Percentiles rank a stretch among this genome's conserved stretches.
Evolutionary conservation across 2,113 vertebrate species (phyloP).

Genomic region (Aplodontia rufa): DNA sequence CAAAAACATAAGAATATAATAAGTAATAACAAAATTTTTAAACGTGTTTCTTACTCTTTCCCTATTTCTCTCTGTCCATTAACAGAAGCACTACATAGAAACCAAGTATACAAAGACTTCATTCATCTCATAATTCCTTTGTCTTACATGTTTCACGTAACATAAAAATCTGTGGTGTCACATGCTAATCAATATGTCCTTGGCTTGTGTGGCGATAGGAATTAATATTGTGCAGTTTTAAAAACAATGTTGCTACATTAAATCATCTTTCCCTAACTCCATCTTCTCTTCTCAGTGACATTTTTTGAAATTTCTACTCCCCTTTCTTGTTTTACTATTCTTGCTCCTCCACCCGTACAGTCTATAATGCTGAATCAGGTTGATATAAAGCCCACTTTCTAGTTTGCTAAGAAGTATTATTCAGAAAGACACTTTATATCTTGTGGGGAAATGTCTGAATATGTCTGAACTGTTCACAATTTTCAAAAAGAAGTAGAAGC

Average conservation of each 20-base stretch:
- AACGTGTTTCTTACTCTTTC: no score
- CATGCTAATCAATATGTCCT: not conserved
- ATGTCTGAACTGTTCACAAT: not conserved
- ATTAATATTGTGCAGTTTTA: not conserved
- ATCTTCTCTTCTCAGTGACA: not conserved
- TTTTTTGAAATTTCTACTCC: not conserved
- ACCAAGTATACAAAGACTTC: not conserved
- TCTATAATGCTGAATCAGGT: not conserved
- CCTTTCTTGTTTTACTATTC: not conserved
- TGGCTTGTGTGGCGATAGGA: not conserved
- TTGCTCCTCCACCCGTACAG: not conserved
- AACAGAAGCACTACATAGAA: not conserved
- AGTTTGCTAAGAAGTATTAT: not conserved
- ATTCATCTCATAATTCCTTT: not conserved
- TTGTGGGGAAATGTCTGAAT: not conserved
- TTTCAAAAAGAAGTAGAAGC: not conserved
- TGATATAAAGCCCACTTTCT: not conserved
- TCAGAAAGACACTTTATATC: not conserved
- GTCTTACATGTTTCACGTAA: not conserved
- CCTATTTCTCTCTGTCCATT: not conserved
- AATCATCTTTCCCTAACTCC: not conserved
- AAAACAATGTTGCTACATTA: not conserved
- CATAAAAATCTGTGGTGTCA: not conserved
- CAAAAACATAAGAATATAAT: conserved; percentile 26
- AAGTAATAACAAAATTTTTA: not conserved